Evolutionary conservation across 2,888 invertebrate genomes (phyloP).

Genomic region (Dicycla oo): DNA sequence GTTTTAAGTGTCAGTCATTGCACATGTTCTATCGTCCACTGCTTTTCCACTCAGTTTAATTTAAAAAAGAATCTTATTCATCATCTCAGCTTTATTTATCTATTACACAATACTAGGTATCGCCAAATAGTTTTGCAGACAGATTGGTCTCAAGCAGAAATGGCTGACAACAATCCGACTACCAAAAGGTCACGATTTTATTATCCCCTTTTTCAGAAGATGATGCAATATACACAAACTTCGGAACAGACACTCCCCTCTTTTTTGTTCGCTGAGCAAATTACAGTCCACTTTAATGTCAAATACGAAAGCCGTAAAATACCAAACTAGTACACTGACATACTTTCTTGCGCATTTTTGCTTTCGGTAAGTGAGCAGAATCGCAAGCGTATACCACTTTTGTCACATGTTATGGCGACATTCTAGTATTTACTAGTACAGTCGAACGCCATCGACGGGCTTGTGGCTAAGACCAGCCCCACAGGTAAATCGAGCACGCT

Average conservation of each 20-base stretch:
- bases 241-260: background rate
- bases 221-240: constrained; percentile 19
- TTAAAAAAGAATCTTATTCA: background rate
- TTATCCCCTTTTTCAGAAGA: background rate
- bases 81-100: background rate
- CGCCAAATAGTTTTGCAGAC: background rate
- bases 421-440: background rate
- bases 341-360: constrained; percentile 45
- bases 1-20: background rate
- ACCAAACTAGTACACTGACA: constrained; percentile 40
- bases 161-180: background rate
- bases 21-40: background rate
- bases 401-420: background rate
- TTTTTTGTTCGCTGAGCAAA: constrained; percentile 21
- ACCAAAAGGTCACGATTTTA: constrained; percentile 1
- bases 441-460: background rate
- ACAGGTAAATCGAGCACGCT: too few relatives aligned
- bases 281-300: constrained; percentile 26
- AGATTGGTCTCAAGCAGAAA: background rate
- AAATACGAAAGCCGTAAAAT: constrained; percentile 51
- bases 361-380: constrained; percentile 24
- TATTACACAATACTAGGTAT: background rate
- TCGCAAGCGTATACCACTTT: constrained; percentile 8
- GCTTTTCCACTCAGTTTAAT: background rate
- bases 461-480: too few relatives aligned